Percentiles rank a stretch among this genome's conserved stretches.
These are phyloP conservation scores for Hypomecis punctinalis DNA, from an alignment of 2,888 invertebrate genomes.

Conservation along the genomic window DNA sequence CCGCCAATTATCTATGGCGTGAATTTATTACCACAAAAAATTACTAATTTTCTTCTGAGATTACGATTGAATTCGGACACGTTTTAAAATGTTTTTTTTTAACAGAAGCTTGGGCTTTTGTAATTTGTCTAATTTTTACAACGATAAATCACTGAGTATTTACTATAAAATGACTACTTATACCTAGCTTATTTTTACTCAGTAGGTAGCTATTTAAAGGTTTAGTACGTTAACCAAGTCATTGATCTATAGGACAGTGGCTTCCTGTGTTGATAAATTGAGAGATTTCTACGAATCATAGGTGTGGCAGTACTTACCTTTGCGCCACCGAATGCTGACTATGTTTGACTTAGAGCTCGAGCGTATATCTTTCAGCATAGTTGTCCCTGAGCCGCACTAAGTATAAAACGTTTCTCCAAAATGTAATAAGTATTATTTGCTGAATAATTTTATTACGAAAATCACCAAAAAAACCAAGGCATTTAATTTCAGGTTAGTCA, in stretches of 20 bases:
- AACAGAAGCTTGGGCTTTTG: background rate
- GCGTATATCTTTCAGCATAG: too few relatives aligned
- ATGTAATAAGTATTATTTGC: too few relatives aligned
- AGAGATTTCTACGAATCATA: background rate
- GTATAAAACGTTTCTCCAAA: too few relatives aligned
- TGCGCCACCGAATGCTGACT: too few relatives aligned
- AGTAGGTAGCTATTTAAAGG: background rate
- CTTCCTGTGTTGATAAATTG: background rate
- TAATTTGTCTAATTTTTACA: background rate
- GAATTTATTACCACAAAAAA: slow-evolving; percentile 18
- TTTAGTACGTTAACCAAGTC: background rate
- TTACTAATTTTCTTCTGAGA: slow-evolving; percentile 2
- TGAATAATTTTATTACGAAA: too few relatives aligned
- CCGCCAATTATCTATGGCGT: slow-evolving; percentile 1
- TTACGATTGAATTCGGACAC: slow-evolving; percentile 6
- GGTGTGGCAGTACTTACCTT: too few relatives aligned
- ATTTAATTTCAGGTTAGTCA: too few relatives aligned
- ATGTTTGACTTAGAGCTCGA: too few relatives aligned
- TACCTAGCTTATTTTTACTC: background rate
- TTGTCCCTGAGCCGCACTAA: too few relatives aligned
- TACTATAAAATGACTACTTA: background rate
- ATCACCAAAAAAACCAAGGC: too few relatives aligned
- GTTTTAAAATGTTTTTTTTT: background rate
- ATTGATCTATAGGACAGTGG: slow-evolving; percentile 1
- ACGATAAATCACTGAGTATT: slow-evolving; percentile 1